Conservation (phyloP, 1,140 invertebrate genomes). For the Euura saliciscinereae region DNA sequence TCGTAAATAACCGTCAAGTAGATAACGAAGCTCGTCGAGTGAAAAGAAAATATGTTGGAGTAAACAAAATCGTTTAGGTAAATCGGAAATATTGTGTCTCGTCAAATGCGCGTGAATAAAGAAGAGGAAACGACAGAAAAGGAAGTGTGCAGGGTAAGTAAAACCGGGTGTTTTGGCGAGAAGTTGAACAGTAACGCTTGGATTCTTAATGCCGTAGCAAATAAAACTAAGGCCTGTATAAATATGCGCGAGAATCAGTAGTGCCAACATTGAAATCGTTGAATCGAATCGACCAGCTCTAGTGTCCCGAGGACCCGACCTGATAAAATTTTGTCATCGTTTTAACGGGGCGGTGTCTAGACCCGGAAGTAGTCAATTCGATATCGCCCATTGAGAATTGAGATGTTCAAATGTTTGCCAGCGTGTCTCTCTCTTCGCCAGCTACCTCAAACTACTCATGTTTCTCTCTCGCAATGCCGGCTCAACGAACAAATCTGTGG, state of each 20-base stretch:
- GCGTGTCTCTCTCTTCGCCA: conserved; percentile 13
- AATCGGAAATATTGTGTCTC: not conserved
- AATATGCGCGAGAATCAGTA: conserved; percentile 38
- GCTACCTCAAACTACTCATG: not conserved
- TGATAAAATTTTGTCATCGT: not conserved
- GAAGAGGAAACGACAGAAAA: not conserved
- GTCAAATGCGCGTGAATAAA: not conserved
- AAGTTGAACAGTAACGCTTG: not conserved
- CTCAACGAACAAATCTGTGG: not conserved
- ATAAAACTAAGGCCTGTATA: conserved; percentile 39
- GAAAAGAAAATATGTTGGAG: not conserved
- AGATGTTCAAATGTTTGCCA: conserved; percentile 17
- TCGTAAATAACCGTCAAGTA: conserved; percentile 3
- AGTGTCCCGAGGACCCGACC: not conserved
- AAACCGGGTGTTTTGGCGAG: not conserved
- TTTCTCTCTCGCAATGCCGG: not conserved
- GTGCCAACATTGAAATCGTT: conserved; percentile 26
- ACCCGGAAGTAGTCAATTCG: not conserved
- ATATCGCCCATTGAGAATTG: not conserved
- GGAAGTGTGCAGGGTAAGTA: not conserved
- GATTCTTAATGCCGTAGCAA: conserved; percentile 32
- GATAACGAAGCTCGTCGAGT: not conserved
- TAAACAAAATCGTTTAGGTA: not conserved
- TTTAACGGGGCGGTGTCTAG: not conserved
- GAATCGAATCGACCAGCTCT: conserved; percentile 21